Base-by-base conservation (phyloP, 2,888 invertebrate genomes). In the Drosophila quinaria region DNA sequence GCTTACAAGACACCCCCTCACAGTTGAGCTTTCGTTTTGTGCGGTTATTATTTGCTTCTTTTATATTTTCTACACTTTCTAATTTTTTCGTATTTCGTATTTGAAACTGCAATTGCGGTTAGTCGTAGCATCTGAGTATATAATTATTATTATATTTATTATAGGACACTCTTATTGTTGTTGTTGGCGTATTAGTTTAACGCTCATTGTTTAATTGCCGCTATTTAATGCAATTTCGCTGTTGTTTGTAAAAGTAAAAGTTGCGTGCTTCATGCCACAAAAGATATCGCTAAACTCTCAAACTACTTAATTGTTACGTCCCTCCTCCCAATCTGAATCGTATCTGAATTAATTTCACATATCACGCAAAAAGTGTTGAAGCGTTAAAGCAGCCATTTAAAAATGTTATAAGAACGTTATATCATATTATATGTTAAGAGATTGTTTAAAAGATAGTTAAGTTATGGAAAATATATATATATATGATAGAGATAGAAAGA, bases 201-300 rank as follows among this genome's bases (percentile, higher is more conserved):
- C 10, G 35, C 35, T 42, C 13, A 65, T 46, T 35, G 17, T 46
- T 65, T 69, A 62, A 75, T 58, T 67, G 54, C 31, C 37, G 46
- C 9, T 10, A 33, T 62, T 78, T 66, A 66, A 59, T 73, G 59
- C 56, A 65, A 61, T 68, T 71, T 66, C 59, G 46, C 56, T 59
- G 56, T 51, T 64, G 58, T 29, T 52, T 68, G 73, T 67, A 76
- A 86, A 86, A 86, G 86, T 82, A 87, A 86, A 78, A 86, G 86
- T 86, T 80, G 90, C 90, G 80, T 89, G 88, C 50, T 25, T 22
- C 29, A 15, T 29, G 55, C 22, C 29, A 17, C 13, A 37, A 29
- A 50, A 55, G 25, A 47, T 46, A 56, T 10, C 44, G 9, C 56
- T 37, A 35, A 56, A 2, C 56, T 56, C 46, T 29, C 35, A 25